Conservation (phyloP, 1,140 invertebrate species). For the Temnothorax nylanderi region DNA sequence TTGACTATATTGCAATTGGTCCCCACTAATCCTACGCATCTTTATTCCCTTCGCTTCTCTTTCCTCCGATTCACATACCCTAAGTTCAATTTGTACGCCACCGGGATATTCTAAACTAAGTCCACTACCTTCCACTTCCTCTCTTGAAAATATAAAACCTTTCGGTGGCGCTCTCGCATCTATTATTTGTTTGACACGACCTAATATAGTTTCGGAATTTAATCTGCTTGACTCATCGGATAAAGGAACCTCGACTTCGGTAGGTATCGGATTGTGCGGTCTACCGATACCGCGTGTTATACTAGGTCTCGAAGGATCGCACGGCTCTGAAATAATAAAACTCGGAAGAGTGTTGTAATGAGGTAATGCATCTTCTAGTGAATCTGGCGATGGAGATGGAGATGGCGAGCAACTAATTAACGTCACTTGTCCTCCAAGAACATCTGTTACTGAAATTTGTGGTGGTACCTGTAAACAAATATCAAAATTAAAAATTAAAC, state of each 20-base stretch:
- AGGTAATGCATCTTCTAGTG: slow-evolving; percentile 80
- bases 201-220: slow-evolving; percentile 92
- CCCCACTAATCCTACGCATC: slow-evolving; percentile 95
- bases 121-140: slow-evolving; percentile 83
- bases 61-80: slow-evolving; percentile 92
- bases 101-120: slow-evolving; percentile 92
- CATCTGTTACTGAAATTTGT: slow-evolving; percentile 96
- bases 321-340: slow-evolving; percentile 90
- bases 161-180: slow-evolving; percentile 92
- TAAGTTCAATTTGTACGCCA: slow-evolving; percentile 95
- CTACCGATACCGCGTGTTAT: slow-evolving; percentile 92
- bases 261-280: slow-evolving; percentile 83
- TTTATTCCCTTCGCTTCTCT: slow-evolving; percentile 94
- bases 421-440: slow-evolving; percentile 93
- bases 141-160: slow-evolving; percentile 87
- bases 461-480: slow-evolving; percentile 87
- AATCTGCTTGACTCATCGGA: slow-evolving; percentile 92
- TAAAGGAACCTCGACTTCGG: slow-evolving; percentile 89
- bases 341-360: slow-evolving; percentile 86
- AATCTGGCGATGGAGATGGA: slow-evolving; percentile 83
- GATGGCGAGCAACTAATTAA: slow-evolving; percentile 89
- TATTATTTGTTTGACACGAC: slow-evolving; percentile 93
- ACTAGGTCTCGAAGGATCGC: slow-evolving; percentile 90
- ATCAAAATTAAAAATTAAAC: not conserved
- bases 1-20: slow-evolving; percentile 95